Percentiles rank a stretch among this genome's conserved stretches.
phyloP scores from a whole-genome alignment of 2,888 invertebrate genomes.

The Odontothrips loti region DNA sequence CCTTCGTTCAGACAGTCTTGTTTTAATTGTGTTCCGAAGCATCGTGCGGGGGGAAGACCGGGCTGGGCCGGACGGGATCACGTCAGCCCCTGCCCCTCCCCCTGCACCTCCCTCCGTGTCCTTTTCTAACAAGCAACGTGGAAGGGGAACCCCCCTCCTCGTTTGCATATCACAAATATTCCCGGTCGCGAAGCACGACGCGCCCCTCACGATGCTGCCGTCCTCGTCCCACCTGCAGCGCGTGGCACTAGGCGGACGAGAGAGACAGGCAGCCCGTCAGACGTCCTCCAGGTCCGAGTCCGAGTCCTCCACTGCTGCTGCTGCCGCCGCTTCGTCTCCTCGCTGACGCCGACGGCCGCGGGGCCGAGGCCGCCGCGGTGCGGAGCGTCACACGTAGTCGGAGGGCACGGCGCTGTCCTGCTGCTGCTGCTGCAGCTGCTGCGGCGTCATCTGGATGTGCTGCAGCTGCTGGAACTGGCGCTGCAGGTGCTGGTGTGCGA shows the following conservation, averaged over 20 bases:
- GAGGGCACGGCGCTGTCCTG: conserved; percentile 14
- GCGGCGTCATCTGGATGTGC: conserved; percentile 14
- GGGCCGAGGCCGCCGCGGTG: not conserved
- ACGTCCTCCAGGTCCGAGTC: not conserved
- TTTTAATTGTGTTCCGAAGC: not conserved
- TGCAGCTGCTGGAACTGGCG: conserved; percentile 18
- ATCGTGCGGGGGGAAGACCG: not conserved
- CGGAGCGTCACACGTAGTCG: conserved; percentile 20
- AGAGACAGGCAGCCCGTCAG: not conserved
- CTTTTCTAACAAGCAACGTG: conserved; percentile 4
- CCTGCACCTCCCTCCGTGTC: not conserved
- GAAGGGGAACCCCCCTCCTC: not conserved
- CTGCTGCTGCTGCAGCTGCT: conserved; percentile 13
- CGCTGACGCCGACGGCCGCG: not conserved
- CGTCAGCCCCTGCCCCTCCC: not conserved
- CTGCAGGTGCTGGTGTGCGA: conserved; percentile 21
- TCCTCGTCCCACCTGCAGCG: not conserved
- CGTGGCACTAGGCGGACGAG: not conserved
- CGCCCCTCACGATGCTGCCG: not conserved
- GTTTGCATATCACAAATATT: conserved; percentile 25
- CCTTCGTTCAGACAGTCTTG: not conserved
- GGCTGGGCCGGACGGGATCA: not conserved
- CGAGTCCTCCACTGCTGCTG: not conserved
- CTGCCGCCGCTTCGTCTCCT: not conserved
- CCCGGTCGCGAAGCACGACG: not conserved